phyloP scores from a whole-genome alignment of 35 echinoderm and acorn worm species.

The Apostichopus japonicus region DNA sequence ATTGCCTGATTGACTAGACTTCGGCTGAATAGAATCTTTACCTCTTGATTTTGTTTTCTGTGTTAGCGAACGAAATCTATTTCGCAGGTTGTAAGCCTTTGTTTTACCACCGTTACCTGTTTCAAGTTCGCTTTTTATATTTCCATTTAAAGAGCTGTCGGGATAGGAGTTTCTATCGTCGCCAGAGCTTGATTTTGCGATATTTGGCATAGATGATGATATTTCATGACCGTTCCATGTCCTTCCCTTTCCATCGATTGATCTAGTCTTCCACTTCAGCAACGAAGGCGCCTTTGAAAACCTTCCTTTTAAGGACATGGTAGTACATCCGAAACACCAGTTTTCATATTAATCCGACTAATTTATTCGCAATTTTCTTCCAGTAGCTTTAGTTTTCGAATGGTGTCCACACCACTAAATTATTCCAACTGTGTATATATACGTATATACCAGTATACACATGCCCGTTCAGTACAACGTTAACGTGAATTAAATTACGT shows the following conservation, averaged over 20 bases:
- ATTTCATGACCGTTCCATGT: background rate
- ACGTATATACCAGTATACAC: no score
- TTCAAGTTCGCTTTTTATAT: background rate
- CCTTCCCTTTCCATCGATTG: slow-evolving; percentile 9
- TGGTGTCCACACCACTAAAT: background rate
- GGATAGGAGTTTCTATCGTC: background rate
- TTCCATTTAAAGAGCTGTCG: background rate
- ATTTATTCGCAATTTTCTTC: background rate
- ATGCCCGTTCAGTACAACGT: no score
- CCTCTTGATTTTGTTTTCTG: background rate
- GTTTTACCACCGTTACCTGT: background rate
- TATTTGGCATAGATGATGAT: slow-evolving; percentile 36
- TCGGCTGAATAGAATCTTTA: background rate
- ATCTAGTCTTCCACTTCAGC: background rate
- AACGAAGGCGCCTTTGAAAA: background rate
- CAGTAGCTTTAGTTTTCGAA: background rate
- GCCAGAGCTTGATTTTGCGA: background rate
- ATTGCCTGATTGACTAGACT: no score
- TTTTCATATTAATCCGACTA: background rate
- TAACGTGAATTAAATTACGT: background rate
- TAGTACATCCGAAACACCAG: background rate
- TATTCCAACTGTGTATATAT: background rate
- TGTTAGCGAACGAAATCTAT: slow-evolving; percentile 19
- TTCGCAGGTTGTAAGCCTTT: slow-evolving; percentile 26
- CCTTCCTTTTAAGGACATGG: background rate